Percentiles rank a stretch among this genome's conserved stretches.
Conservation (phyloP, 2,797 vertebrate genomes). For the Centroberyx gerrardi region DNA sequence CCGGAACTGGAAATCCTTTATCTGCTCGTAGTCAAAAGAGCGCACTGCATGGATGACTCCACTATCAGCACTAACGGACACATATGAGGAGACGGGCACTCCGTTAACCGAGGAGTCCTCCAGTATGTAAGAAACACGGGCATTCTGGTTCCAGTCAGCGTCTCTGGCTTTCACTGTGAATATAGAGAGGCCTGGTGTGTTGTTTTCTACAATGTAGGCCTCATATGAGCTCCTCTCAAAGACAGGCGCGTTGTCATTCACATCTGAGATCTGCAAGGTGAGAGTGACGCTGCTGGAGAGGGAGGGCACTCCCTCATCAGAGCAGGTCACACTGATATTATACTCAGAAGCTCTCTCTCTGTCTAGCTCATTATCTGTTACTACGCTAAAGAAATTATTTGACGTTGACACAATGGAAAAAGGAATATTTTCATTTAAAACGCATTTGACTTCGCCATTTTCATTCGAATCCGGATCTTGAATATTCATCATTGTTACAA, state of each 20-base stretch:
- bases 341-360: slow-evolving; percentile 75
- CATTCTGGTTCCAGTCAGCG: slow-evolving; percentile 78
- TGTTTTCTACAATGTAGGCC: too few species aligned
- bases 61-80: slow-evolving; percentile 69
- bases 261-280: too few species aligned
- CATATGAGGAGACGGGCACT: slow-evolving; percentile 56
- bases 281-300: too few species aligned
- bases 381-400: slow-evolving; percentile 76
- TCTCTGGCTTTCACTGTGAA: slow-evolving; percentile 73
- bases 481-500: slow-evolving; percentile 77
- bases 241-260: too few species aligned
- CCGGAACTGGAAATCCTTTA: slow-evolving; percentile 19
- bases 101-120: slow-evolving; percentile 57
- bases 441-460: slow-evolving; percentile 75
- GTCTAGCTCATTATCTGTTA: slow-evolving; percentile 72
- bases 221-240: too few species aligned
- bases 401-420: slow-evolving; percentile 76
- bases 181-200: slow-evolving; percentile 48
- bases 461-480: slow-evolving; percentile 78
- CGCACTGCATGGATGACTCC: slow-evolving; percentile 73
- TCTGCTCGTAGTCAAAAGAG: slow-evolving; percentile 64
- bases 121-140: slow-evolving; percentile 66
- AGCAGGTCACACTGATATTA: slow-evolving; percentile 71
- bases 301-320: too few species aligned
- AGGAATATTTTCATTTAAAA: slow-evolving; percentile 68